phyloP scores from a whole-genome alignment of 2,113 vertebrate species.

The Podocnemis expansa region DNA sequence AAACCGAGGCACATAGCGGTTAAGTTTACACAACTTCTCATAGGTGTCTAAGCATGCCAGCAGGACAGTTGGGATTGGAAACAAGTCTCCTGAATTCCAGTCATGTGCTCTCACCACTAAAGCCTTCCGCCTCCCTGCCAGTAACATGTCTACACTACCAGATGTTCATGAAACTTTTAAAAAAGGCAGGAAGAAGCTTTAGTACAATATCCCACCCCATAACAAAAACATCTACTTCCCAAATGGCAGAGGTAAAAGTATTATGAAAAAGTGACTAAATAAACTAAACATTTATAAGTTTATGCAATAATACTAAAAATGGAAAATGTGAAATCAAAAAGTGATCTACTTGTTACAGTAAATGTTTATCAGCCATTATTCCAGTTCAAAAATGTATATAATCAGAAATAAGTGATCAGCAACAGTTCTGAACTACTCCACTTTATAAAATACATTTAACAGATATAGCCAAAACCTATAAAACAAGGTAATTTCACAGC shows the following conservation, averaged over 20 bases:
- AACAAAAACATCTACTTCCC: accelerated
- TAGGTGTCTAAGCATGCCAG: not conserved
- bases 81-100: not conserved
- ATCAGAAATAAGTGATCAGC: not conserved
- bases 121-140: not conserved
- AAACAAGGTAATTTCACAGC: not conserved
- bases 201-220: not conserved
- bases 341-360: not conserved
- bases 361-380: not conserved
- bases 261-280: not conserved
- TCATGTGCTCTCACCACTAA: accelerated
- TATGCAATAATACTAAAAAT: not conserved
- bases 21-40: not conserved
- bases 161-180: not conserved
- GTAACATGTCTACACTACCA: accelerated
- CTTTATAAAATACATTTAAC: not conserved
- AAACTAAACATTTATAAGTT: not conserved
- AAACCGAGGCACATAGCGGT: not conserved
- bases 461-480: not conserved
- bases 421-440: not conserved
- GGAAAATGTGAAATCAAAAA: not conserved
- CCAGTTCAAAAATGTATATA: conserved; percentile 29
- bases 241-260: not conserved
- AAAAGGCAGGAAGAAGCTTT: not conserved
- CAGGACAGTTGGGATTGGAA: not conserved